Evolutionary conservation across 2,888 invertebrate genomes (phyloP).

Genomic region (Melanchra persicariae): DNA sequence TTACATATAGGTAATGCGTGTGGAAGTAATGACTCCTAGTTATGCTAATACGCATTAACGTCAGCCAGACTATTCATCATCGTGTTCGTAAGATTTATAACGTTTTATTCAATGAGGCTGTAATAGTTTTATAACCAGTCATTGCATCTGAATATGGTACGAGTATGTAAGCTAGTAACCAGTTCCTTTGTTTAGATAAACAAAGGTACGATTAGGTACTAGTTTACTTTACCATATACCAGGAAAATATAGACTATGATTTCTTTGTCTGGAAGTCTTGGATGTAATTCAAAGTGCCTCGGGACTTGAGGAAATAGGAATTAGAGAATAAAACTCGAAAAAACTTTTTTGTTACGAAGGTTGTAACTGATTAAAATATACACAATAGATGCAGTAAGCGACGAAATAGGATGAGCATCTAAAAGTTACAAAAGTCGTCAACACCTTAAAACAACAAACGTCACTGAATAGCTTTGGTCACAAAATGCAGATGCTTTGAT

Average conservation of each 20-base stretch:
- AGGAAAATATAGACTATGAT: neutral
- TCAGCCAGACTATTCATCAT: constrained; percentile 49
- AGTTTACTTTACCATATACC: neutral
- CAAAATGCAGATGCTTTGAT: no score
- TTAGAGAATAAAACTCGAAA: neutral
- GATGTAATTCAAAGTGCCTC: constrained; percentile 15
- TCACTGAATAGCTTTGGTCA: no score
- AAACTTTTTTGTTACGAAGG: neutral
- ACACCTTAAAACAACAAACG: no score
- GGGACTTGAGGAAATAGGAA: neutral
- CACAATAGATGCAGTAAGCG: neutral
- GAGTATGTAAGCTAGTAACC: no score
- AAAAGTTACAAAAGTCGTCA: no score
- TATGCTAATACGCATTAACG: constrained; percentile 68
- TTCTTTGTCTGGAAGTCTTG: neutral
- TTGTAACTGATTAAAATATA: constrained; percentile 7
- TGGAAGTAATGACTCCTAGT: constrained; percentile 74
- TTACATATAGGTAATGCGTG: constrained; percentile 58
- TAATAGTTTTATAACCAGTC: neutral
- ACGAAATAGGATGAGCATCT: neutral
- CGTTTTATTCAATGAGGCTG: neutral
- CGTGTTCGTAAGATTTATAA: constrained; percentile 29
- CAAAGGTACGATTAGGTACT: no score
- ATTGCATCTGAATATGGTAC: neutral
- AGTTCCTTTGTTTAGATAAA: no score